Conservation (phyloP, 2,888 invertebrate species). For the Amiota minor region DNA sequence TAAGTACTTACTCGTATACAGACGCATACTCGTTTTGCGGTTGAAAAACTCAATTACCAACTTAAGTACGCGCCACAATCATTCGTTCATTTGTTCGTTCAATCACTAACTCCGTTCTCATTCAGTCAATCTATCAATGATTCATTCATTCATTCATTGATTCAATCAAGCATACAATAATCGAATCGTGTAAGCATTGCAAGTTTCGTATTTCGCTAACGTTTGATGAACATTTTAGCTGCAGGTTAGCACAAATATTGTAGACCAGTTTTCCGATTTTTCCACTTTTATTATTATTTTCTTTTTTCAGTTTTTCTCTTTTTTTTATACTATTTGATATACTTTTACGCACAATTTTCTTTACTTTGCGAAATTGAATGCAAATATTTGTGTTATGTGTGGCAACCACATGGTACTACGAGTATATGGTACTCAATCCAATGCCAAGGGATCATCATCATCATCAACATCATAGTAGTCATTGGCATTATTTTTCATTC, state of each 20-base stretch:
- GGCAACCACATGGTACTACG: neutral
- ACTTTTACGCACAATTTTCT: slow-evolving; percentile 66
- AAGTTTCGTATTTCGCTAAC: no score
- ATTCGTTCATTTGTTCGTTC: slow-evolving; percentile 1
- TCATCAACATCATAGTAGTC: neutral
- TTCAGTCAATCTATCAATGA: neutral
- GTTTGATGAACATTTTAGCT: slow-evolving; percentile 51
- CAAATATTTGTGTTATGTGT: slow-evolving; percentile 55
- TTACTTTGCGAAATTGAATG: slow-evolving; percentile 65
- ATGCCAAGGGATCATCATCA: no score
- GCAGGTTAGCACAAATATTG: slow-evolving; percentile 64
- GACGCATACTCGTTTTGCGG: slow-evolving; percentile 49
- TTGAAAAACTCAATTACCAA: slow-evolving; percentile 65
- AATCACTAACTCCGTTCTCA: neutral
- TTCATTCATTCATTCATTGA: slow-evolving; percentile 15
- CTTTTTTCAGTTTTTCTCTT: neutral
- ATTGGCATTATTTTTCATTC: neutral
- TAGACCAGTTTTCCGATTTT: neutral
- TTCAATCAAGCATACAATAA: neutral
- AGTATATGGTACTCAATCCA: slow-evolving; percentile 45
- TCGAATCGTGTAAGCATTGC: no score
- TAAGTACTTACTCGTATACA: no score
- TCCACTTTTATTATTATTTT: no score
- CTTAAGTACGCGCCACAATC: slow-evolving; percentile 48
- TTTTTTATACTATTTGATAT: neutral